phyloP scores from a whole-genome alignment of 2,113 vertebrate species.

The Amblyopsis rosae region DNA sequence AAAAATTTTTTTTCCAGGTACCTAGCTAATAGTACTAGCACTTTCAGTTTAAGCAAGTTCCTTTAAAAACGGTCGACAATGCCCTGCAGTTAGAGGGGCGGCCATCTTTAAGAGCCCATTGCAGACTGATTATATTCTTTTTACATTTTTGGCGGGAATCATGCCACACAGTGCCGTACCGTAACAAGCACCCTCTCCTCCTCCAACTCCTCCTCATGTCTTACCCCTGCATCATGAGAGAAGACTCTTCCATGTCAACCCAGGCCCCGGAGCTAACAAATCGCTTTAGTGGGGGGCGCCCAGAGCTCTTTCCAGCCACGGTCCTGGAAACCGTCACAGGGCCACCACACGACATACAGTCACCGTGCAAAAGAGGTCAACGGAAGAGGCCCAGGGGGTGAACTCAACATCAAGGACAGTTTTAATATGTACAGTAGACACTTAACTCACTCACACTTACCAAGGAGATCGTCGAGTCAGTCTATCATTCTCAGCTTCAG shows the following conservation, averaged over 20 bases:
- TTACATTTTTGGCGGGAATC: neutral
- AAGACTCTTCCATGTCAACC: slow-evolving; percentile 81
- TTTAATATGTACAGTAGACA: neutral
- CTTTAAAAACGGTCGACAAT: no score
- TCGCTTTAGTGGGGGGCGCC: slow-evolving; percentile 85
- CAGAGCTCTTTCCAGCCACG: slow-evolving; percentile 78
- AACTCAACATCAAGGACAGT: neutral
- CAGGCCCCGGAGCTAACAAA: slow-evolving; percentile 89
- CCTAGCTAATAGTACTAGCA: no score
- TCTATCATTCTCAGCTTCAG: slow-evolving; percentile 64
- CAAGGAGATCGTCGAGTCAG: slow-evolving; percentile 70
- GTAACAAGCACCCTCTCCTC: neutral
- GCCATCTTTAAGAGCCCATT: slow-evolving; percentile 46
- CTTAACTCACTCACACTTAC: slow-evolving; percentile 50
- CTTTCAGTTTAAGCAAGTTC: no score
- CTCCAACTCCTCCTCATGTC: slow-evolving; percentile 49
- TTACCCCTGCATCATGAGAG: slow-evolving; percentile 83
- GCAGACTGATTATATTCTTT: no score
- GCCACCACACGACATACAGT: slow-evolving; percentile 55
- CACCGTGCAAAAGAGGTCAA: slow-evolving; percentile 22
- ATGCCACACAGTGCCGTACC: no score
- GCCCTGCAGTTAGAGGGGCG: neutral
- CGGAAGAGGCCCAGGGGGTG: neutral
- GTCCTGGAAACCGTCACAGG: slow-evolving; percentile 75
- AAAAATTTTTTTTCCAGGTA: no score